Base-by-base conservation (phyloP, 2,888 invertebrate species). In the Endotricha flammealis region DNA sequence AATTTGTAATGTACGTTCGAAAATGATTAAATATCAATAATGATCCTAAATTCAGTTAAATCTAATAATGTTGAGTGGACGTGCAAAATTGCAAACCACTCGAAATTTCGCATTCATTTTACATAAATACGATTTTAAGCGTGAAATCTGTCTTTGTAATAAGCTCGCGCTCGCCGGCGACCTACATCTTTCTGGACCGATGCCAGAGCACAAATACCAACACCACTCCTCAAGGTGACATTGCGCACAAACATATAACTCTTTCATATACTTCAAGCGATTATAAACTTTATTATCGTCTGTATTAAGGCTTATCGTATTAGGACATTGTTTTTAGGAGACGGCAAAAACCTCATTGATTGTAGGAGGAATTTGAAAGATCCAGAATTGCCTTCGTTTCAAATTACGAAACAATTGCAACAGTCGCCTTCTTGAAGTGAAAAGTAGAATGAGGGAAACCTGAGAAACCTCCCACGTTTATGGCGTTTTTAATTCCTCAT, bases 161-260 rank as follows among this genome's bases (percentile, higher is more conserved):
- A 20, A 20, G 44, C 42, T 50, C 46, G 50, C 53, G 43, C 48
- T 49, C 51, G 39, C 55, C 56, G 46, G 38, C 70, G 72, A 70
- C 77, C 78, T 73, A 78, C 60, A 71, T 78, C 64, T 50, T 41
- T 35, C 61, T 80, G 80, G 80, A 72, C 25, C 42, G 17, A 31
- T 51, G 79, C 79, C 80, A 79, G 65, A 56, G 58, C 67, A 55
- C 64, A 72, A 71, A 75, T 73, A 72, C 70, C 60, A 54, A 57
- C 61, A 57, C 59, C 54, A 51, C 56, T 53, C 57, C 58, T 55
- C 74, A 78, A 78, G 77, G 77, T 77, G 77, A 77, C 74, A 64
- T 68, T 65, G 67, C 59, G 48, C 51, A 54, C 44, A 25, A 22
- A 25, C 32, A 25, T 25, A n/a, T 17, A 24, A 23, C n/a, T 25